These are phyloP conservation scores for Spongilla lacustris DNA, from an alignment of 37 sponge, comb jelly and placozoan genomes.

Conservation along the genomic window DNA sequence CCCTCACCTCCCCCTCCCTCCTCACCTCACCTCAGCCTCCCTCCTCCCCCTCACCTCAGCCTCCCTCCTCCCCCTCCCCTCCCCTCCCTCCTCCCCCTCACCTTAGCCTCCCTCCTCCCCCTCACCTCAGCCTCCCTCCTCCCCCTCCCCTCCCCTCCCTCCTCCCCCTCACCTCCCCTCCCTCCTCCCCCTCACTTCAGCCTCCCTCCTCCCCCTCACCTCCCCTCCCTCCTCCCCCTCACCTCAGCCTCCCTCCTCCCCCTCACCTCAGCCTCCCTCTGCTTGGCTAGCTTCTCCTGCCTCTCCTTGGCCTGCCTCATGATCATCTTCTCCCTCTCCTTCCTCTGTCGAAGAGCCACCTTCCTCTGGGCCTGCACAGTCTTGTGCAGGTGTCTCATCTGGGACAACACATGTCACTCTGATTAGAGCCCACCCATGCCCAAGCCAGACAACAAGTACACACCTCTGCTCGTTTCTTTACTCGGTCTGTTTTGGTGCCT, in stretches of 20 bases:
- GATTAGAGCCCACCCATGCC: background rate
- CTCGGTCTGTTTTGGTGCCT: slow-evolving; percentile 41
- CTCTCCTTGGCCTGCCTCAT: slow-evolving; percentile 49
- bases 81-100: too few relatives aligned
- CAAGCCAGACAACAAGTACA: background rate
- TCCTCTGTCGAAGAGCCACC: slow-evolving; percentile 55
- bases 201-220: slow-evolving; percentile 28
- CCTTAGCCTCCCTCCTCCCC: too few relatives aligned
- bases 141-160: background rate
- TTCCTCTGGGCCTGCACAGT: slow-evolving; percentile 40
- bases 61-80: background rate
- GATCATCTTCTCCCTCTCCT: slow-evolving; percentile 51
- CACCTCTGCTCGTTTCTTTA: slow-evolving; percentile 37
- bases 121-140: background rate
- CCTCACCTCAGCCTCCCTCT: slow-evolving; percentile 58
- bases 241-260: slow-evolving; percentile 19
- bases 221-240: slow-evolving; percentile 19
- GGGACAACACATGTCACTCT: background rate
- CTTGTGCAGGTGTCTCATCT: background rate
- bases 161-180: background rate
- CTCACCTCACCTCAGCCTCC: background rate
- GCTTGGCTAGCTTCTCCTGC: slow-evolving; percentile 42
- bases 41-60: background rate
- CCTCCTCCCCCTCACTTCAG: background rate
- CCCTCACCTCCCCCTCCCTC: too few relatives aligned